A percentile compares a stretch with the other conserved stretches of the same genome.
Conservation (phyloP, 2,797 vertebrate genomes). For the Melanotaenia trifasciata region DNA sequence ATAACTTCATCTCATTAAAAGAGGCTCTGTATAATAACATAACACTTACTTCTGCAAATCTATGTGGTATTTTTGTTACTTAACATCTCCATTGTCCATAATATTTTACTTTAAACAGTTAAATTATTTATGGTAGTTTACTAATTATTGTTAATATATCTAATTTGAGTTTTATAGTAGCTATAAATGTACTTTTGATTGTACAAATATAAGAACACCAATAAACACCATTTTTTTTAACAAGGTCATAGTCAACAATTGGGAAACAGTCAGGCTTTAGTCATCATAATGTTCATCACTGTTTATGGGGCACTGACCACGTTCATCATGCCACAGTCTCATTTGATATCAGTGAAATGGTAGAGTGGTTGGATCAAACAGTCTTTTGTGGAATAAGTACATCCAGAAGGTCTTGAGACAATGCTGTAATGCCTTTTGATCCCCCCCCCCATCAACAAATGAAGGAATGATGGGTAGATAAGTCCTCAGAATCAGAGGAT, state of each 20-base stretch:
- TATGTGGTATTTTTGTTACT: not conserved
- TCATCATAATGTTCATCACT: slow-evolving; percentile 64
- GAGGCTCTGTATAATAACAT: no score
- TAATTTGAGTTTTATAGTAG: no score
- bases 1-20: no score
- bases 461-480: slow-evolving; percentile 52
- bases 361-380: slow-evolving; percentile 53
- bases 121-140: not conserved
- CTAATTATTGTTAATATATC: not conserved
- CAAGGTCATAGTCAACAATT: slow-evolving; percentile 21
- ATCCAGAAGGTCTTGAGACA: slow-evolving; percentile 16
- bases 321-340: slow-evolving; percentile 62
- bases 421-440: slow-evolving; percentile 43
- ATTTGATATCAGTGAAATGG: slow-evolving; percentile 64
- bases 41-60: not conserved
- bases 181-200: not conserved
- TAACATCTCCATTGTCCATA: not conserved
- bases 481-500: slow-evolving; percentile 41
- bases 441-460: slow-evolving; percentile 15
- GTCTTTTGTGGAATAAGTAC: slow-evolving; percentile 28
- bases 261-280: slow-evolving; percentile 38
- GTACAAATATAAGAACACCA: not conserved
- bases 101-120: not conserved
- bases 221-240: no score
- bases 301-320: slow-evolving; percentile 67